Evolutionary conservation across 2,797 vertebrate genomes (phyloP), one percentile per base, ranked within the genome.

Genomic region (Alfaro cultratus): DNA sequence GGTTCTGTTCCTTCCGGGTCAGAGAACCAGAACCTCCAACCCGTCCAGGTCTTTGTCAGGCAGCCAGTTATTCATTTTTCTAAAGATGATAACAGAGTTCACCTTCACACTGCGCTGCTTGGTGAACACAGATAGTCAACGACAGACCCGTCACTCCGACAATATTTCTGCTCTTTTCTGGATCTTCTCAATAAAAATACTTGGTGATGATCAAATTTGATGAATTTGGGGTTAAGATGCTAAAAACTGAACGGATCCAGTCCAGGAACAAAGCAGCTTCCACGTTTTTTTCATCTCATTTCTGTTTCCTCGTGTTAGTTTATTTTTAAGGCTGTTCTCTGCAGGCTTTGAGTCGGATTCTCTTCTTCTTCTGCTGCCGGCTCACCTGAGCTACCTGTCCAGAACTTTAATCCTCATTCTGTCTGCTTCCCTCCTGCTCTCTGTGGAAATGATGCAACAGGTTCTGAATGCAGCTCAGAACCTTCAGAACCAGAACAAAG

Each of bases 1-100:
- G 45, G 45, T 46, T 46, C 45, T 79, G 55, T 39, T 55, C 39
- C 76, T 3, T 74, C 71, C 29, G 57, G 45, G 26, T 73, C 23
- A 49, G 23, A 8, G 15, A 62, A 55, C 62, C 23, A 36, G 23
- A 46, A 31, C 18, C 23, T 15, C 11, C 11, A 46, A 60, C 49
- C 29, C 11, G 49, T 34, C n/a, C 29, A 11, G 12, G 45, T 45
- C 45, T 46, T 46, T 46, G 45, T 46, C 45, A 46, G 45, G 45
- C 12, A 46, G 45, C 45, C 46, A 16, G 46, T 47, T 47, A 47
- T 15, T 47, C 1, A 47, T 47, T 47, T 47, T 47, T 16, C 4
- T 47, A 46, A 46, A 15, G 46, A 16, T 0, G 46, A 16, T 46
- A 16, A 46, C 46, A 8, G 31, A 13, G 23, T 36, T 18, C 26